Evolutionary conservation across 2,888 invertebrate species (phyloP).

Genomic region (Osedax fenrisi): DNA sequence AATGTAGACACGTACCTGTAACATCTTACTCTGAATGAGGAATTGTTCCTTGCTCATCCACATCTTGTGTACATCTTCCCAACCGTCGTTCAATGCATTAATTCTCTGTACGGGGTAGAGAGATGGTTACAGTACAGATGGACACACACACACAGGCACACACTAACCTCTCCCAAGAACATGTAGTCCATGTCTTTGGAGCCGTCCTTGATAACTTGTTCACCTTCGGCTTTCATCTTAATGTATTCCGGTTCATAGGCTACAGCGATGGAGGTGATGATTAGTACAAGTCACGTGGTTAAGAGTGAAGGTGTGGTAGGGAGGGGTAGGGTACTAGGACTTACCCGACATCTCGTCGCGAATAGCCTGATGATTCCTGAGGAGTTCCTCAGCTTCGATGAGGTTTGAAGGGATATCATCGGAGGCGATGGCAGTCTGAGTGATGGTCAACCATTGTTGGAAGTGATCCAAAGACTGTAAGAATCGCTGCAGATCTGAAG

Average conservation of each 20-base stretch:
- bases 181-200: slow-evolving; percentile 92
- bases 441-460: slow-evolving; percentile 96
- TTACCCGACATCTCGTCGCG: slow-evolving; percentile 97
- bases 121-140: slow-evolving; percentile 20
- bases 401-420: slow-evolving; percentile 50
- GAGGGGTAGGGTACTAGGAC: too few species aligned
- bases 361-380: slow-evolving; percentile 93
- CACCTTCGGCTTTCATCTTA: slow-evolving; percentile 99
- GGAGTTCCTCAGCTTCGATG: slow-evolving; percentile 80
- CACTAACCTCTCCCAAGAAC: slow-evolving; percentile 75
- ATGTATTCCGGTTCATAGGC: slow-evolving; percentile 92
- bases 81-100: slow-evolving; percentile 93
- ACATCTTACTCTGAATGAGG: slow-evolving; percentile 79
- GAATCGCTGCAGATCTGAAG: slow-evolving; percentile 83
- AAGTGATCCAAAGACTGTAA: slow-evolving; percentile 89
- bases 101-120: slow-evolving; percentile 56
- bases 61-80: slow-evolving; percentile 98
- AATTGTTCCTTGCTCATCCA: slow-evolving; percentile 95
- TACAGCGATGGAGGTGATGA: too few species aligned
- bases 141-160: background rate
- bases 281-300: too few species aligned
- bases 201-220: slow-evolving; percentile 53
- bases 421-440: slow-evolving; percentile 70
- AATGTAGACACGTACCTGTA: slow-evolving; percentile 40
- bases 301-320: too few species aligned